These are phyloP conservation scores for Chloroclysta siterata DNA, from an alignment of 2,888 invertebrate species.

Conservation along the genomic window DNA sequence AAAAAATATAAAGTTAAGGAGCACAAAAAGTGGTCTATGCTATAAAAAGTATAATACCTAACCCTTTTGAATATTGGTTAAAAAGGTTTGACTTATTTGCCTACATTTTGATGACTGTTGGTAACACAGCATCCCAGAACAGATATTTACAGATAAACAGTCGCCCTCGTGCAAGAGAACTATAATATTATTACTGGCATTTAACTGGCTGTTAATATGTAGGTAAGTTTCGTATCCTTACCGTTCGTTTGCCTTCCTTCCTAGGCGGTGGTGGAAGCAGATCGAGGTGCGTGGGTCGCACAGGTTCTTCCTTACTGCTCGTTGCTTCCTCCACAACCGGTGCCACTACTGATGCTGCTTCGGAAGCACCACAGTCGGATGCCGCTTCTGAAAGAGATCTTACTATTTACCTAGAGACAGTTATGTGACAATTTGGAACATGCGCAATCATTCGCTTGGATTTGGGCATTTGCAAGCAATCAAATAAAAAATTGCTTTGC, in stretches of 20 bases:
- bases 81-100: no score
- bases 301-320: constrained; percentile 53
- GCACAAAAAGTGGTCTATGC: no score
- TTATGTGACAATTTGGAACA: not conserved
- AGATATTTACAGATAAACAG: no score
- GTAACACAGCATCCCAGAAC: no score
- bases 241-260: constrained; percentile 69
- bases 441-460: not conserved
- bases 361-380: constrained; percentile 72
- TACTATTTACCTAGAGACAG: not conserved
- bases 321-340: constrained; percentile 60
- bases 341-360: constrained; percentile 65
- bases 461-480: not conserved
- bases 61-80: no score
- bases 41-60: no score
- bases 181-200: no score
- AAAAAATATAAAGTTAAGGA: no score
- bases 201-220: no score
- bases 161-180: no score
- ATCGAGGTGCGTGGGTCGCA: constrained; percentile 70
- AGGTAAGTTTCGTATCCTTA: constrained; percentile 39
- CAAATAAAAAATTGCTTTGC: not conserved
- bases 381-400: constrained; percentile 58
- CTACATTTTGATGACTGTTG: no score
- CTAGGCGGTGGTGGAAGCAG: constrained; percentile 79